Base-by-base conservation (phyloP, 2,113 vertebrate genomes). In the Corythoichthys haematopterus region DNA sequence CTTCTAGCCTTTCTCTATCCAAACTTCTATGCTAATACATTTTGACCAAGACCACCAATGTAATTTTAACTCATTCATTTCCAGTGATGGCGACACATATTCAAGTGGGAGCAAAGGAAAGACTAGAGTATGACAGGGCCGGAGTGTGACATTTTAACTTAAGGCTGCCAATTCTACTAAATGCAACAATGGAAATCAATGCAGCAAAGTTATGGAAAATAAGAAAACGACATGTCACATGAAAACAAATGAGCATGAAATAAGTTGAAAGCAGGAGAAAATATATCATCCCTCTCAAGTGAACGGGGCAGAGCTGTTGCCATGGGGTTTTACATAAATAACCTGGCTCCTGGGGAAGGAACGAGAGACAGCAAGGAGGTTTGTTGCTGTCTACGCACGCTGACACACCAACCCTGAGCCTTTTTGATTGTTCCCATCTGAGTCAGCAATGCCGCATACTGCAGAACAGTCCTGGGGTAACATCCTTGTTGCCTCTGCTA, bases 161-260 rank as follows among this genome's bases (percentile, higher is more conserved):
- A 4, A 37, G 55, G 35, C 55, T 7, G 11, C 33, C 55, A 4
- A 36, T 35, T 37, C 59, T 20, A 16, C 37, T 45, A 11, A 43
- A n/a, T 4, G 14, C 37, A 13, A 38, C 55, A 38, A 33, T 28
- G 0, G 15, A 66, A 36, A 57, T 52, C 12, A 51, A 3, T 47
- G 63, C 33, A 38, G 47, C 14, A 53, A 71, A 51, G 50, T 65
- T 76, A 65, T 58, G n/a, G 68, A 60, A 58, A 16, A 15, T 8
- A 20, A 47, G 37, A 35, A 51, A 70, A 64, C 12, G 45, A 35
- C 43, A 38, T 20, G 12, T 51, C 36, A 48, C 48, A 36, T n/a
- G 13, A 33, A 35, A 40, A 62, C 11, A 8, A 14, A 63, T 40
- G n/a, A 40, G 35, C 16, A 2, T 3, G 38, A 12, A 8, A 16